These are phyloP conservation scores for Drosophila neotestacea DNA, from an alignment of 2,888 invertebrate species.

Conservation along the genomic window DNA sequence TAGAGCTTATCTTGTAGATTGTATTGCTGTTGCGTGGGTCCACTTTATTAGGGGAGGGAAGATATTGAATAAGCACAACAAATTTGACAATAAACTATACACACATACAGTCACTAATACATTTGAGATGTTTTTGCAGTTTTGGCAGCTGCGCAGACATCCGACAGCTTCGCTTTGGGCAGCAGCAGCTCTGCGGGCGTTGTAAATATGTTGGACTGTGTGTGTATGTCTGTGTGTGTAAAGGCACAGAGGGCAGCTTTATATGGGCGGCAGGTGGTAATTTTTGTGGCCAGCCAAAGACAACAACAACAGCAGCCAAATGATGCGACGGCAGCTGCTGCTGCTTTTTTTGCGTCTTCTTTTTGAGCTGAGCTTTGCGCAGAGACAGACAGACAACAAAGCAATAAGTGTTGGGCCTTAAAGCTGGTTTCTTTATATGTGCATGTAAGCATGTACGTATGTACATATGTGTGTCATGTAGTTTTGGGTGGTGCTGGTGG, in stretches of 20 bases:
- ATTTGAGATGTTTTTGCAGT: conserved; percentile 38
- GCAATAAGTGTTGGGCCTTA: conserved; percentile 58
- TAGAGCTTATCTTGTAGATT: conserved; percentile 15
- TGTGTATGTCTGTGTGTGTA: conserved; percentile 12
- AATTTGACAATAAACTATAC: conserved; percentile 37
- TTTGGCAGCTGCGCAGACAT: conserved; percentile 61
- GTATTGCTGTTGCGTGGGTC: conserved; percentile 53
- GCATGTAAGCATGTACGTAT: conserved; percentile 5
- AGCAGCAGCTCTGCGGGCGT: conserved; percentile 37
- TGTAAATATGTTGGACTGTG: conserved; percentile 5
- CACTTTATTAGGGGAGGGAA: conserved; percentile 13
- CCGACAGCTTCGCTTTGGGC: conserved; percentile 37
- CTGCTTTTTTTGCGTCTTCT: conserved; percentile 63
- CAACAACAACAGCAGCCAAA: conserved; percentile 33
- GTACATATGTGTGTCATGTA: conserved; percentile 10
- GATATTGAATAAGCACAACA: conserved; percentile 7
- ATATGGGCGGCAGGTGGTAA: conserved; percentile 83
- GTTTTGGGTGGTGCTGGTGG: conserved; percentile 69
- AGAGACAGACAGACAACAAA: conserved; percentile 50
- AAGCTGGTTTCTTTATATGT: conserved; percentile 61
- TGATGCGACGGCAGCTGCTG: conserved; percentile 67
- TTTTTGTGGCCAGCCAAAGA: conserved; percentile 67
- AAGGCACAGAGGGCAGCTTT: conserved; percentile 54
- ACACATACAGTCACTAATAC: conserved; percentile 7
- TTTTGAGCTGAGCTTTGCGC: conserved; percentile 51